Base-by-base conservation (phyloP, 2,113 vertebrate species). In the Tinamus guttatus region DNA sequence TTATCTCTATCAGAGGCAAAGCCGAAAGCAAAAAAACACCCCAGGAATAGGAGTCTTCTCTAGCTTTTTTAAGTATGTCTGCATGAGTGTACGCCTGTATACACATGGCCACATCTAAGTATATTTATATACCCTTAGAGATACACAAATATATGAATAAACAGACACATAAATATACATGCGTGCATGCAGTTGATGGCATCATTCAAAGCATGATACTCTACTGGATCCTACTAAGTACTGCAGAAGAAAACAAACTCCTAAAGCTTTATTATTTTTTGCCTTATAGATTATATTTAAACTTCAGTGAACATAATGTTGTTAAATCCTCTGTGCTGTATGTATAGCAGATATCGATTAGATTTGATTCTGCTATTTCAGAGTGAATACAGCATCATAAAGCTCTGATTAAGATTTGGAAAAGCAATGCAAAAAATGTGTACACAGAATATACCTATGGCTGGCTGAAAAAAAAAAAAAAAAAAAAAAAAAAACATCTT, bases 261-360 rank as follows among this genome's bases (percentile, higher is more conserved):
- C 24, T 51, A 22, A 73, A 51, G 4, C 28, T 58, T 76, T 27
- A 27, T 9, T 78, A 10, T 4, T 77, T 4, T 85, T 63, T 51
- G 17, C 36, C 32, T 32, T 85, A 41, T 13, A 67, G 19, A 63
- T 59, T 47, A 15, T 14, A 2, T 13, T 65, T 38, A 52, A 86
- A 70, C 2, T 47, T 25, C 14, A 47, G 32, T 9, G 16, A 13
- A n/a, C 1, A 0, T 25, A 25, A 19, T 34, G 5, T 12, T 59
- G n/a, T 47, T 34, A 11, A 65, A 27, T 36, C 7, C 12, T 70
- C 24, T 76, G 47, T 1, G 0, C 13, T 10, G 13, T 2, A 47
- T 2, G 20, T n/a, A 14, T 18, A 19, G 7, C 9, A 12, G 34
- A 18, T n/a, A n/a, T 5, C 22, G 41, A 76, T 59, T 49, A 51